These are phyloP conservation scores for Takifugu rubripes DNA, from an alignment of 2,797 vertebrate species.

Conservation along the genomic window DNA sequence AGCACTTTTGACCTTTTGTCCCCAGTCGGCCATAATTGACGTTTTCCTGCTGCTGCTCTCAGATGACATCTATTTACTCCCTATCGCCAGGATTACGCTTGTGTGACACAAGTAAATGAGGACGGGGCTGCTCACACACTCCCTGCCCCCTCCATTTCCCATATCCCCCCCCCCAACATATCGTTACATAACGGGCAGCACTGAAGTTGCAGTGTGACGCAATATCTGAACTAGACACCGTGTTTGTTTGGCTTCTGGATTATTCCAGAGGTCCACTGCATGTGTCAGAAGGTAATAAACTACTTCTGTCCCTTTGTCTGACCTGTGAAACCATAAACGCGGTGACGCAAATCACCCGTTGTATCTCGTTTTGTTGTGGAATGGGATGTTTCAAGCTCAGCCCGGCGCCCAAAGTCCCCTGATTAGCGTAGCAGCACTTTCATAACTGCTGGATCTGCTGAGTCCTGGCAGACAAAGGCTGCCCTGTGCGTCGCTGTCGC, in stretches of 20 bases:
- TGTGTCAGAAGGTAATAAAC: slow-evolving; percentile 8
- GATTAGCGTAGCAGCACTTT: not conserved
- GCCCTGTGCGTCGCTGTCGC: slow-evolving; percentile 17
- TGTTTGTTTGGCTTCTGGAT: slow-evolving; percentile 28
- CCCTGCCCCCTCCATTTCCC: not conserved
- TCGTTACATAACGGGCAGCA: slow-evolving; percentile 40
- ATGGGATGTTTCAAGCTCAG: slow-evolving; percentile 16
- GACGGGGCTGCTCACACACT: not conserved
- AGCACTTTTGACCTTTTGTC: slow-evolving; percentile 23
- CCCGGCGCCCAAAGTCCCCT: slow-evolving; percentile 25
- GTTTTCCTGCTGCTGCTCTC: slow-evolving; percentile 7
- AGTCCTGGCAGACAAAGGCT: slow-evolving; percentile 18
- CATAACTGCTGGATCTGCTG: slow-evolving; percentile 6
- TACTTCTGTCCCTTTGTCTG: not conserved
- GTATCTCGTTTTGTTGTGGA: slow-evolving; percentile 13
- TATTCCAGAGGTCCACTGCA: slow-evolving; percentile 11
- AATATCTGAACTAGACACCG: slow-evolving; percentile 15
- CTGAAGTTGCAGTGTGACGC: slow-evolving; percentile 35
- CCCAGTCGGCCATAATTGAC: slow-evolving; percentile 3
- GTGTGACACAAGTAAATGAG: slow-evolving; percentile 14
- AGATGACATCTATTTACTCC: slow-evolving; percentile 14
- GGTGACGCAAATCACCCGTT: slow-evolving; percentile 30
- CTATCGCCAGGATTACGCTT: slow-evolving; percentile 13
- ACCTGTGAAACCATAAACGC: slow-evolving; percentile 8
- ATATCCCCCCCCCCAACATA: slow-evolving; percentile 35